Evolutionary conservation across 2,797 vertebrate species (phyloP).

Genomic region (Phalloptychus januarius): DNA sequence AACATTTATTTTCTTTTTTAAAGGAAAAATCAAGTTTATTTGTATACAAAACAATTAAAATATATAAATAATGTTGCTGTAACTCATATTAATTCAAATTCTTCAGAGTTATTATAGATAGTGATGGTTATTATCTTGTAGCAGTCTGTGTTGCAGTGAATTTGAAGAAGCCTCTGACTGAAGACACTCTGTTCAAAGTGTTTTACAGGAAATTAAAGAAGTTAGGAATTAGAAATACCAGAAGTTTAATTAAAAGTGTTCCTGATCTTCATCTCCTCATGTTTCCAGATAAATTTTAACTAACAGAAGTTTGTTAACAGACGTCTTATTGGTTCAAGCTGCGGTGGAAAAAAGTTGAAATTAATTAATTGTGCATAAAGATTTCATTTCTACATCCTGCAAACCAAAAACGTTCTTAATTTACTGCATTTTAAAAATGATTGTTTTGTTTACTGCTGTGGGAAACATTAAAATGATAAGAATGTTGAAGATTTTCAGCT

Average conservation of each 20-base stretch:
- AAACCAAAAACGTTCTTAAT: neutral
- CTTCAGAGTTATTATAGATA: too few species aligned
- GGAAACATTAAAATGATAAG: neutral
- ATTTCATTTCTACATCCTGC: too few species aligned
- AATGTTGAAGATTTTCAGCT: constrained; percentile 22
- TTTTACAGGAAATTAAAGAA: neutral
- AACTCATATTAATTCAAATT: too few species aligned
- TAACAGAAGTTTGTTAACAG: neutral
- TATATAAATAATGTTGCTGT: too few species aligned
- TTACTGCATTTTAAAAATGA: neutral
- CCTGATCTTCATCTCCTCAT: neutral
- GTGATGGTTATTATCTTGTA: too few species aligned
- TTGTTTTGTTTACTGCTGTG: neutral
- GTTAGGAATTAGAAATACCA: neutral
- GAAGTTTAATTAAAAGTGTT: neutral
- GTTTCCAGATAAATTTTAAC: neutral
- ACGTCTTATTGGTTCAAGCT: neutral
- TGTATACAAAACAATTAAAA: neutral
- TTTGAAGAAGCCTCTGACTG: too few species aligned
- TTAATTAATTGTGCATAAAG: too few species aligned
- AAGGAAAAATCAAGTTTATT: neutral
- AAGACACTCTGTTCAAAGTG: neutral
- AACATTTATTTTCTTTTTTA: neutral
- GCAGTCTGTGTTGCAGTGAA: too few species aligned
- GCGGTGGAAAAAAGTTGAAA: too few species aligned